phyloP scores from a whole-genome alignment of 2,888 invertebrate species.

The Amaurobius ferox region DNA sequence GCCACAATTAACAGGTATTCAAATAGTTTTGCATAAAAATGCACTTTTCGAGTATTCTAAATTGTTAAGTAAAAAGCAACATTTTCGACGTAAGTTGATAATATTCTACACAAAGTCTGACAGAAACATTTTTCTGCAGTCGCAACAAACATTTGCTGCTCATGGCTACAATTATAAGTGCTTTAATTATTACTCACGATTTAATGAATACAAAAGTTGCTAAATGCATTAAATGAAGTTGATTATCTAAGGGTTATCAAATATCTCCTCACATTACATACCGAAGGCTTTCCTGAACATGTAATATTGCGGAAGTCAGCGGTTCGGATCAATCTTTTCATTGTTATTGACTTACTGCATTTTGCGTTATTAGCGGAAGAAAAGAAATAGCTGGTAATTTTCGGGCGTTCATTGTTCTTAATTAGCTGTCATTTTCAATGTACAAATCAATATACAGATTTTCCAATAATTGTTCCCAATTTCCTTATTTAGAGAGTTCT shows the following conservation, averaged over 20 bases:
- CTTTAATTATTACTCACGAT: too few relatives aligned
- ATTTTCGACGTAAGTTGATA: too few relatives aligned
- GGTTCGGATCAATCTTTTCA: conserved; percentile 38
- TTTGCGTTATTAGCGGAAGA: conserved; percentile 42
- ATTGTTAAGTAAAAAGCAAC: too few relatives aligned
- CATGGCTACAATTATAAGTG: too few relatives aligned
- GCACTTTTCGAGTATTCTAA: too few relatives aligned
- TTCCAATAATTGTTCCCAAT: conserved; percentile 70
- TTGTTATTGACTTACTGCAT: conserved; percentile 42
- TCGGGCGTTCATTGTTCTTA: conserved; percentile 58
- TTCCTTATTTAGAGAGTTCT: conserved; percentile 60
- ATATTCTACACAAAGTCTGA: too few relatives aligned
- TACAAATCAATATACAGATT: conserved; percentile 69
- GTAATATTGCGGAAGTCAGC: conserved; percentile 49
- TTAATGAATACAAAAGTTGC: too few relatives aligned
- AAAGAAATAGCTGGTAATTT: conserved; percentile 65
- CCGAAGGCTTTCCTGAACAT: background rate
- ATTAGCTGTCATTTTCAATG: conserved; percentile 71
- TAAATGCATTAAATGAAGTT: too few relatives aligned
- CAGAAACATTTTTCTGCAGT: too few relatives aligned
- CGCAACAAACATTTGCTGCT: too few relatives aligned
- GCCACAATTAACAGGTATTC: too few relatives aligned
- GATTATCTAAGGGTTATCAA: background rate
- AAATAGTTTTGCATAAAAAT: too few relatives aligned
- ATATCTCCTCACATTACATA: background rate